These are phyloP conservation scores for Enteromius fasciolatus DNA, from an alignment of 2,797 vertebrate species.

Conservation along the genomic window DNA sequence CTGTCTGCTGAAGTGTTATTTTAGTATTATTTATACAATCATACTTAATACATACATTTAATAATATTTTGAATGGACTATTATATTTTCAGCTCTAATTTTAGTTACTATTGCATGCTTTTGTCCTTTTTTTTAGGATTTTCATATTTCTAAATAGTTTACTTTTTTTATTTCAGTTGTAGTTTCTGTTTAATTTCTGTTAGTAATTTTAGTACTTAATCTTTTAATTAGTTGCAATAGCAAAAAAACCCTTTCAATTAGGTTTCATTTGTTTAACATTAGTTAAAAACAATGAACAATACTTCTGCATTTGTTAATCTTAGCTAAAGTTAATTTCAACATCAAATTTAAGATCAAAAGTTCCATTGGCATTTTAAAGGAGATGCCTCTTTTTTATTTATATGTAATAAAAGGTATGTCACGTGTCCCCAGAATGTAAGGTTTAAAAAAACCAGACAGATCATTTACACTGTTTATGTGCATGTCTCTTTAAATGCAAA, in stretches of 20 bases:
- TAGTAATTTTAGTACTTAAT: background rate
- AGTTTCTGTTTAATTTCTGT: background rate
- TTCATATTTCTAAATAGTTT: background rate
- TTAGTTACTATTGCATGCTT: background rate
- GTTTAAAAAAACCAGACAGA: background rate
- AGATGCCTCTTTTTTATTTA: background rate
- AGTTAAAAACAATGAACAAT: background rate
- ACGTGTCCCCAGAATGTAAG: background rate
- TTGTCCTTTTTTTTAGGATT: background rate
- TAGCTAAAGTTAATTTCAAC: background rate
- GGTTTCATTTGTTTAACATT: background rate
- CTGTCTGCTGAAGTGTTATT: background rate
- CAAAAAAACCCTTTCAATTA: background rate
- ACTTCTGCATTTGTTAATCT: background rate
- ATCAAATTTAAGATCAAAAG: background rate
- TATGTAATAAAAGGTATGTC: background rate
- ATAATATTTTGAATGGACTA: background rate
- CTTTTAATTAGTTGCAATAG: background rate
- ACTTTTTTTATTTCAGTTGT: background rate
- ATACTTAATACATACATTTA: background rate
- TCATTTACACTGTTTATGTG: background rate
- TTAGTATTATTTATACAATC: conserved; percentile 8
- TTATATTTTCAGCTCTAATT: background rate
- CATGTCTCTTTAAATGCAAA: background rate
- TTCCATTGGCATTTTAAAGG: background rate